phyloP scores from a whole-genome alignment of 2,888 invertebrate genomes.

The Athalia rosae region DNA sequence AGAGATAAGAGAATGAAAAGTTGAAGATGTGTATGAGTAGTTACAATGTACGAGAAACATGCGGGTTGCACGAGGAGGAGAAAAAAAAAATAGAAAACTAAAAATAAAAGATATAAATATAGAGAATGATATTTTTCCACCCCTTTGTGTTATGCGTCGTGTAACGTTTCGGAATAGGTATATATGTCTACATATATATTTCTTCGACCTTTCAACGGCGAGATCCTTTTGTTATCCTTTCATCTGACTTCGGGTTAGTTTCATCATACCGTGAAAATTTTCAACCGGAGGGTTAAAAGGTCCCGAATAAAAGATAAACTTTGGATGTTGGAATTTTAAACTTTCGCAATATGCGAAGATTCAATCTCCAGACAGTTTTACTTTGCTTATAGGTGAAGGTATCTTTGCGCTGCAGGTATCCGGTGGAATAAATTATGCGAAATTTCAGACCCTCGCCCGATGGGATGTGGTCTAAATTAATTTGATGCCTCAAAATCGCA shows the following conservation, averaged over 20 bases:
- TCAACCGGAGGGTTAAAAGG: slow-evolving; percentile 7
- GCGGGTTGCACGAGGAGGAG: background rate
- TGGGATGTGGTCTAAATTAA: background rate
- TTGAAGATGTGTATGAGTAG: background rate
- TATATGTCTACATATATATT: no score
- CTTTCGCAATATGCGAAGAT: slow-evolving; percentile 19
- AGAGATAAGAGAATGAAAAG: background rate
- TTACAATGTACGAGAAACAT: no score
- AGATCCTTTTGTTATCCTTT: slow-evolving; percentile 20
- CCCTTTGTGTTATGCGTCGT: no score
- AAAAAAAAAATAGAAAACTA: background rate
- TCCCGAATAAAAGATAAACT: slow-evolving; percentile 4
- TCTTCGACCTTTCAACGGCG: background rate
- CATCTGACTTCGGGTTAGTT: slow-evolving; percentile 20
- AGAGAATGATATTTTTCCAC: background rate
- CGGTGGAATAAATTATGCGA: background rate
- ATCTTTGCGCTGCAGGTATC: background rate
- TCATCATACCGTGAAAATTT: slow-evolving; percentile 10
- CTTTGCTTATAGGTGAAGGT: background rate
- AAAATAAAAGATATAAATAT: no score
- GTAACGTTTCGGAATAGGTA: no score
- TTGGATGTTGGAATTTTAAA: background rate
- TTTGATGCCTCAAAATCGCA: slow-evolving; percentile 21
- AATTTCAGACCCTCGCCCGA: background rate
- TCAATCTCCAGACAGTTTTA: slow-evolving; percentile 6